These are phyloP conservation scores for Paralinhomoeus sp. DNA, from an alignment of 2,888 invertebrate species.

Conservation along the genomic window DNA sequence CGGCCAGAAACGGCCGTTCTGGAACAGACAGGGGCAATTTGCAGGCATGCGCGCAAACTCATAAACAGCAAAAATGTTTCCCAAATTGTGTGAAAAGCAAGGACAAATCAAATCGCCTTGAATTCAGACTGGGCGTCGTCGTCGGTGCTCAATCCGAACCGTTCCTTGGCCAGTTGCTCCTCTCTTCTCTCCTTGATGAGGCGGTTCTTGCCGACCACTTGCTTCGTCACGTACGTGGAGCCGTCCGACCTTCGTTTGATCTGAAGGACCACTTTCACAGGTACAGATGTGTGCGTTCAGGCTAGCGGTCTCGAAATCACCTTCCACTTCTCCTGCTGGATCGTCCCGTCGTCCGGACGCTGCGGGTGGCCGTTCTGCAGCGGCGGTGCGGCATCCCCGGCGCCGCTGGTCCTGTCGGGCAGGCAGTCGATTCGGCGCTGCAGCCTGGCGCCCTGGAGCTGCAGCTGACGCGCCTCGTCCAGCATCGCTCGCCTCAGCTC, in stretches of 20 bases:
- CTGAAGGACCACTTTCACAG: too few species aligned
- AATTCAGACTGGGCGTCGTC: conserved; percentile 54
- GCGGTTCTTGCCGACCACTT: conserved; percentile 44
- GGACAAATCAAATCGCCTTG: too few species aligned
- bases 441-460: too few species aligned
- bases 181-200: conserved; percentile 44
- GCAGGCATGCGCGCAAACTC: too few species aligned
- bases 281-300: too few species aligned
- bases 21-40: conserved; percentile 1
- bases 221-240: conserved; percentile 47
- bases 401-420: too few species aligned
- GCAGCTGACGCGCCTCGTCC: too few species aligned
- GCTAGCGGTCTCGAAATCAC: conserved; percentile 29
- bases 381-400: too few species aligned
- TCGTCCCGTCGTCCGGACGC: conserved; percentile 10
- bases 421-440: too few species aligned
- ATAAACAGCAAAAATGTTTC: too few species aligned
- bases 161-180: conserved; percentile 41
- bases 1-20: conserved; percentile 47
- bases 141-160: conserved; percentile 46
- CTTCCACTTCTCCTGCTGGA: conserved; percentile 37
- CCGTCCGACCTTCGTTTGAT: conserved; percentile 48
- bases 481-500: conserved; percentile 29
- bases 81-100: too few species aligned
- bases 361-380: neutral